Evolutionary conservation across 1,140 invertebrate species (phyloP), one percentile per base, ranked within the genome.

Genomic region (Spodoptera litura): DNA sequence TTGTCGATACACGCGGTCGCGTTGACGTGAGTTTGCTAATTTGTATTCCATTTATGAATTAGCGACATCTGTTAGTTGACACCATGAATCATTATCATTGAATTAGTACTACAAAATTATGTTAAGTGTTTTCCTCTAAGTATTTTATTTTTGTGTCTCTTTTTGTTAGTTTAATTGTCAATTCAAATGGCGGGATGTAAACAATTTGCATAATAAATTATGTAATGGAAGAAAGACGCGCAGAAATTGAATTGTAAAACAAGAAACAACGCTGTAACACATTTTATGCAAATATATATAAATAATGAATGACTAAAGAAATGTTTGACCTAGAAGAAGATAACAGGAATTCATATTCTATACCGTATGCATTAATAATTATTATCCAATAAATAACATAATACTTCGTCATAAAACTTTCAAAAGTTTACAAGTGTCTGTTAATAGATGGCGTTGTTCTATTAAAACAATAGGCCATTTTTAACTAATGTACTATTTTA

Each of bases 51-150:
- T 68, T n/a, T 27, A 13, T 53, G 20, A n/a, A 52, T 53, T 31
- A 70, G 66, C 66, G 66, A 49, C 66, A 70, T 70, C 66, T 70
- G 49, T 70, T 70, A 49, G 66, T 11, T 1, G 66, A 13, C 44
- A 70, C 25, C 27, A 10, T 11, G 3, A 70, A 70, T 55, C 52
- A 31, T 35, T 64, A 44, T 15, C 11, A 15, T 10, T 61, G 27
- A 27, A n/a, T 53, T 15, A 56, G n/a, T 20, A 15, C 8, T 25
- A 11, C 38, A 25, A 66, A 20, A 66, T 49, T 64, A 12, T 35
- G n/a, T 13, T 44, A 44, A 44, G 13, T 64, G 35, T 15, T 10
- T 64, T 12, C 2, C 5, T 12, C 6, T 12, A 15, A 44, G 8
- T 44, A 6, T 49, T 49, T 9, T 12, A 20, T 66, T 38, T 66